These are phyloP conservation scores for Drosophila orena DNA, from an alignment of 1,140 invertebrate genomes.

Conservation along the genomic window DNA sequence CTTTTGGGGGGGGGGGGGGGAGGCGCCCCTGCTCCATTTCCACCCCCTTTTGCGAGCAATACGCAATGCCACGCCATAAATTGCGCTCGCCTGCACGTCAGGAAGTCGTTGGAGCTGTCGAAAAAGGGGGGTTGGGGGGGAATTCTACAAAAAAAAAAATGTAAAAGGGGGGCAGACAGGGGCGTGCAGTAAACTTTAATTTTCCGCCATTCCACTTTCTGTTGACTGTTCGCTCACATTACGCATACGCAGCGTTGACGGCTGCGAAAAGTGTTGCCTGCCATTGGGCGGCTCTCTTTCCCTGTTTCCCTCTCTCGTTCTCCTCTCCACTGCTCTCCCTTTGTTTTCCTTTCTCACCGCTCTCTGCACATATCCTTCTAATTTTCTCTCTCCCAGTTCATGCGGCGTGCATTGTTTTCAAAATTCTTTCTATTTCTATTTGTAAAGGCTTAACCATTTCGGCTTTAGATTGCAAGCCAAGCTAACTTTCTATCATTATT, in stretches of 20 bases:
- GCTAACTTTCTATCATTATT: constrained; percentile 20
- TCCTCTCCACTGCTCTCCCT: neutral
- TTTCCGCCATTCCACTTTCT: constrained; percentile 73
- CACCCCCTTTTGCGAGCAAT: neutral
- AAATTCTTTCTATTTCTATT: constrained; percentile 15
- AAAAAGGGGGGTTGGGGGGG: neutral
- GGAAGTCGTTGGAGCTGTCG: constrained; percentile 53
- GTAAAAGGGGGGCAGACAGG: constrained; percentile 2
- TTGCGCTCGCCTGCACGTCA: constrained; percentile 55
- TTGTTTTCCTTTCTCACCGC: constrained; percentile 1
- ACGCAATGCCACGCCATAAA: constrained; percentile 54
- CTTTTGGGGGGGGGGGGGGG: too few species aligned
- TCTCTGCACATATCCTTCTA: constrained; percentile 49
- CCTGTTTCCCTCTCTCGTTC: constrained; percentile 10
- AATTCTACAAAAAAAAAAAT: neutral
- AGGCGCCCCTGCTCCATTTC: neutral
- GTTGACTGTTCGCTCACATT: constrained; percentile 59
- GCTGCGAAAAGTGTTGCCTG: constrained; percentile 59
- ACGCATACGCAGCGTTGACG: constrained; percentile 70
- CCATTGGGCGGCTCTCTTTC: constrained; percentile 48
- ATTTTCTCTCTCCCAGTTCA: constrained; percentile 9
- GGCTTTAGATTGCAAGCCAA: neutral
- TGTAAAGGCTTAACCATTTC: constrained; percentile 1
- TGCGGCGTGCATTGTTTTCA: constrained; percentile 50
- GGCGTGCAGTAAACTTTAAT: constrained; percentile 59